phyloP scores from a whole-genome alignment of 2,797 vertebrate species.

The Bucorvus abyssinicus region DNA sequence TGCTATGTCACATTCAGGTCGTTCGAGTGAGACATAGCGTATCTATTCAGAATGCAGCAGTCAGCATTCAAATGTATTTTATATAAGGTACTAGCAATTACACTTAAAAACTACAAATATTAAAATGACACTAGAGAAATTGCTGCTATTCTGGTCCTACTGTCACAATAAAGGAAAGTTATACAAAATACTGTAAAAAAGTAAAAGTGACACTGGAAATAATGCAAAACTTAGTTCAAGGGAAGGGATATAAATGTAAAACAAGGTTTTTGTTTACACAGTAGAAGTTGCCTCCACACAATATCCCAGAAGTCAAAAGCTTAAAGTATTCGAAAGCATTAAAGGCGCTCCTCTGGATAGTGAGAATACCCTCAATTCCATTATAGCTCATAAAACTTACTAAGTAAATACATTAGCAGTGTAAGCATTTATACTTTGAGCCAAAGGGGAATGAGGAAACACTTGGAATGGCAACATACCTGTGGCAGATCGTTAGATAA shows the following conservation, averaged over 20 bases:
- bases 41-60: background rate
- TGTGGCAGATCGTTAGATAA: background rate
- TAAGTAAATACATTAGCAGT: background rate
- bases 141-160: background rate
- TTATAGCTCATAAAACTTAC: background rate
- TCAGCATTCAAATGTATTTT: background rate
- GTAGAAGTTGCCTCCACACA: background rate
- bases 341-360: background rate
- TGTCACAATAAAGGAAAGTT: background rate
- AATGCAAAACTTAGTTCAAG: background rate
- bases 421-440: background rate
- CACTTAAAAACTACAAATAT: background rate
- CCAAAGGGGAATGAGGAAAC: background rate
- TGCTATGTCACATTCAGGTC: fast-evolving
- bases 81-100: background rate
- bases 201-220: background rate
- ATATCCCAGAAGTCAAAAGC: background rate
- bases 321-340: background rate
- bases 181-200: background rate
- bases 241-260: background rate
- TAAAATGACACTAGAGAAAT: background rate
- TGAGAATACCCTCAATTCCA: background rate
- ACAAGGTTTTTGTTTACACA: background rate
- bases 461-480: background rate
- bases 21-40: background rate